Base-by-base conservation (phyloP, 2,888 invertebrate genomes). In the Deilephila elpenor region DNA sequence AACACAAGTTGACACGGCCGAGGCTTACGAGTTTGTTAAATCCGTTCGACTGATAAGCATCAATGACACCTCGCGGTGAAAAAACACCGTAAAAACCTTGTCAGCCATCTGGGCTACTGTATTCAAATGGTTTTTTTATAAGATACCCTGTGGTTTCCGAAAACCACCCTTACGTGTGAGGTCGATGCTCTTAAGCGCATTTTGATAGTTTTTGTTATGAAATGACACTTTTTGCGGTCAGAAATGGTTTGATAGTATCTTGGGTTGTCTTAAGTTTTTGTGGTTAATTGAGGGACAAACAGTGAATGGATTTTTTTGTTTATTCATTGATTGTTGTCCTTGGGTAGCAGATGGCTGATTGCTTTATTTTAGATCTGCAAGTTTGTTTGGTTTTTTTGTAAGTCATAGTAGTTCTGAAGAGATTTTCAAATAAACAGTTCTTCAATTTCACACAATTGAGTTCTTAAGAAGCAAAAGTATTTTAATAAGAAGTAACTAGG, bases 21-120 rank as follows among this genome's bases (percentile, higher is more conserved):
- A 87, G 87, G 88, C 90, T 90, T 88, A 90, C 90, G 91, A 91
- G 89, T 88, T 92, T 91, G 91, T 93, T 92, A 93, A 94, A 91
- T 90, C 92, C 92, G 84, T 87, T 90, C 89, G 87, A 76, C 83
- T 83, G 94, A 93, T 93, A 93, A 91, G 90, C 90, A 94, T 93
- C 94, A 89, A 93, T 93, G 94, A 93, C 93, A 94, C 91, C 87
- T 92, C 84, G 75, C 81, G 80, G 84, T 82, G 81, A 83, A 83
- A 86, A 83, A 83, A 84, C 81, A 78, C 71, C 76, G 76, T 83
- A 82, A 85, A 86, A 86, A 87, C 86, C 88, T 80, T 84, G 85
- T 85, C 84, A 85, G 80, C 82, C 84, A 80, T 84, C 88, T 86
- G 88, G 88, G 90, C 94, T 94, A 93, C 94, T 93, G 94, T 94